Base-by-base conservation (phyloP, 2,888 invertebrate species). In the Callyntrura guangdongensis region DNA sequence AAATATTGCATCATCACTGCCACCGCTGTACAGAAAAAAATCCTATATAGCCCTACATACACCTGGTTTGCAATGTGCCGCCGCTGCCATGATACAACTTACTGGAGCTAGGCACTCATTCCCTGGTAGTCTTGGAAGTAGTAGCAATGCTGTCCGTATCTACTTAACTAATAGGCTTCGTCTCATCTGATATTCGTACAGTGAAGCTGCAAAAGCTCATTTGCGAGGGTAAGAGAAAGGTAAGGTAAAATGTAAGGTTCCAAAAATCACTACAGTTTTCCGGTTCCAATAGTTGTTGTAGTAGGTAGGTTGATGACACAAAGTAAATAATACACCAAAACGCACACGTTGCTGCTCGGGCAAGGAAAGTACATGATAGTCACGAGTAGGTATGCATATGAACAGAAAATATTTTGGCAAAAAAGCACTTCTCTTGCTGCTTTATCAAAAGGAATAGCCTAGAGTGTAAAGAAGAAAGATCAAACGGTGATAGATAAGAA, bases 1-100 rank as follows among this genome's bases (percentile, higher is more conserved):
- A 64, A 72, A 72, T 72, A 47, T 72, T 72, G 11, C 45, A 45
- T 36, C 20, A 72, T 72, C 72, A 47, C 72, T 11, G 20, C 47
- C 17, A 45, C 0, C 27, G 20, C 1, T 17, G n/a, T n/a, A n/a
- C n/a, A 20, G 1, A 56, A 25, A 47, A 72, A 47, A 72, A 36
- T 45, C 17, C 72, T 72, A 72, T 72, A 72, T n/a, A 72, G 72
- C n/a, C 17, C 12, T 14, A 8, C 12, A 27, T n/a, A n/a, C 14
- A n/a, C 9, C 36, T 69, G n/a, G 17, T 36, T 69, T 3, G 22
- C 3, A 25, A 25, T 64, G 64, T 64, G 22, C 22, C 12, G 9
- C 20, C n/a, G n/a, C n/a, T n/a, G 2, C 61, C 36, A 67, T 27
- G 11, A 27, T 67, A 14, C 25, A 67, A 27, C 27, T n/a, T n/a